Evolutionary conservation across 2,797 vertebrate genomes (phyloP), one percentile per base, ranked within the genome.

Genomic region (Eulemur mongoz): DNA sequence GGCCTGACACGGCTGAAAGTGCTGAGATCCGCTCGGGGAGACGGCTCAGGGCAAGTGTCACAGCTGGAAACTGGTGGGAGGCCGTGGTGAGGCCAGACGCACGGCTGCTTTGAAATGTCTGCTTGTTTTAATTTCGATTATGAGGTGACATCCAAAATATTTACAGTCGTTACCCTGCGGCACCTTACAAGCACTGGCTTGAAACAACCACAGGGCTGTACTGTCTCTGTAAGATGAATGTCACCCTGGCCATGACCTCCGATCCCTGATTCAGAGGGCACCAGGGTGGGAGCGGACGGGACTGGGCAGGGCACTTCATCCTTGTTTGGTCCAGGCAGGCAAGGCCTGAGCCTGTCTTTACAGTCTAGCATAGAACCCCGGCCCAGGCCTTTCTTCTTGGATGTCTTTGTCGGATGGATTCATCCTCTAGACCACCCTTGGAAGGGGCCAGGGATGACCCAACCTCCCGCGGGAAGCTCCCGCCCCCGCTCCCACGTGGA

Each of bases 1-100:
- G 35, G 1, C 67, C 15, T 2, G 0, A 75, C 1, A 0, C 2
- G 72, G 86, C 54, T 2, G 0, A 11, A 27, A 15, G 43, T 14
- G 54, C 0, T 0, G 43, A n/a, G 67, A 18, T 18, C 7, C 52
- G 23, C 30, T 0, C 10, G 17, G 5, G 4, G 76, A n/a, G 57
- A 76, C 2, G n/a, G 32, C 10, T 48, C 72, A 1, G 50, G 40
- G 3, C 30, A 25, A 6, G 23, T 1, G 54, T 45, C 35, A 35
- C 23, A 50, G 7, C 13, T n/a, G 59, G 45, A 27, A 57, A 54
- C 27, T 5, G 18, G 14, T 18, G 27, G 38, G 6, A 81, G 48
- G 78, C 50, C 23, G 45, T 3, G n/a, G 14, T 0, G 17, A 5
- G 25, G 81, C n/a, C 1, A 14, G 45, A 38, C 45, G 10, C 22